A percentile compares a stretch with the other conserved stretches of the same genome.
phyloP scores from a whole-genome alignment of 2,888 invertebrate genomes.

The Gnatocerus cornutus region DNA sequence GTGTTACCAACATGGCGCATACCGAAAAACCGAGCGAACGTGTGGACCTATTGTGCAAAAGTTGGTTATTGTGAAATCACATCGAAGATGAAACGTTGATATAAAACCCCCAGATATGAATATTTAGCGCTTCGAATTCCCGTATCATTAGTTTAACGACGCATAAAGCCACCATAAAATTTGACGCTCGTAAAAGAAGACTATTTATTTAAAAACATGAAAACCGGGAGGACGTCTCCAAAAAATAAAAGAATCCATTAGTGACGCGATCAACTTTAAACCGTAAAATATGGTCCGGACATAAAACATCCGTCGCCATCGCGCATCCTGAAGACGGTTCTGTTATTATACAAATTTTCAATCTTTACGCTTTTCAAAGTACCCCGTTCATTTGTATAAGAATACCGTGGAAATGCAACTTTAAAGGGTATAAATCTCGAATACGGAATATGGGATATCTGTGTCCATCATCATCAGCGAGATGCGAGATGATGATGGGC shows the following conservation, averaged over 20 bases:
- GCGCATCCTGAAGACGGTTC: slow-evolving; percentile 22
- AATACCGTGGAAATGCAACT: slow-evolving; percentile 55
- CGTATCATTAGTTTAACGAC: slow-evolving; percentile 52
- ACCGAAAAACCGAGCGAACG: no score
- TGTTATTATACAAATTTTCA: slow-evolving; percentile 57
- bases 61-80: background rate
- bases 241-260: slow-evolving; percentile 57
- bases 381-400: slow-evolving; percentile 58
- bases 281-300: slow-evolving; percentile 57
- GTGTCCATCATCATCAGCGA: slow-evolving; percentile 20
- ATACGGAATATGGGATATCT: slow-evolving; percentile 6
- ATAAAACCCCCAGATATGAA: slow-evolving; percentile 22
- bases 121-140: slow-evolving; percentile 45
- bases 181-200: slow-evolving; percentile 43
- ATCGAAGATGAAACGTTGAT: background rate
- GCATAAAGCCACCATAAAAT: slow-evolving; percentile 48
- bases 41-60: background rate
- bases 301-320: slow-evolving; percentile 52
- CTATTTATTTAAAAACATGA: slow-evolving; percentile 45
- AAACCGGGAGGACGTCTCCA: slow-evolving; percentile 25
- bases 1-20: background rate
- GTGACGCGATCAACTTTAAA: slow-evolving; percentile 56
- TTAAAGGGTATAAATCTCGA: slow-evolving; percentile 57
- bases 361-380: slow-evolving; percentile 53
- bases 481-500: slow-evolving; percentile 1